Evolutionary conservation across 2,113 vertebrate species (phyloP).

Genomic region (Cryptomyrus ogoouensis): DNA sequence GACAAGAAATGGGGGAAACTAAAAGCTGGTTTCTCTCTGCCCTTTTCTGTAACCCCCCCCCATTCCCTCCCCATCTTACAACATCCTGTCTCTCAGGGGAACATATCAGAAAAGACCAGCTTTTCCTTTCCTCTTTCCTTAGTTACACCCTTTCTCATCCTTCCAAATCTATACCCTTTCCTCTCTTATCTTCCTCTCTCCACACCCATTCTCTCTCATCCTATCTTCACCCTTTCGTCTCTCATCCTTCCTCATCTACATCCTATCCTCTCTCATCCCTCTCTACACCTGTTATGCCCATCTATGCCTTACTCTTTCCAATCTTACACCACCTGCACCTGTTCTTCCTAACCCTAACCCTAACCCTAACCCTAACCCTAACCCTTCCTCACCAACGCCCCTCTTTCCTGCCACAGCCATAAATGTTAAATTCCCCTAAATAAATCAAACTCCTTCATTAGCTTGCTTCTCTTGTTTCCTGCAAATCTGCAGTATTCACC

Average conservation of each 20-base stretch:
- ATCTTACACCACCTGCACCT: not conserved
- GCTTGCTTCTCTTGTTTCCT: not conserved
- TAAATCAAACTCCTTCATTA: not conserved
- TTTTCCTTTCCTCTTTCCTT: not conserved
- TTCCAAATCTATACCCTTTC: not conserved
- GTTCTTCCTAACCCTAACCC: not conserved
- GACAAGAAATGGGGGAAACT: constrained; percentile 30
- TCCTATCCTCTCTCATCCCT: not conserved
- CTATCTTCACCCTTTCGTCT: too few relatives aligned
- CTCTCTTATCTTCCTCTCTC: not conserved
- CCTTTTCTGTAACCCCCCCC: constrained; percentile 22
- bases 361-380: too few relatives aligned
- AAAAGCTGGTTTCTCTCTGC: not conserved
- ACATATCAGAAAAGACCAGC: constrained; percentile 47
- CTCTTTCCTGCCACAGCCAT: not conserved
- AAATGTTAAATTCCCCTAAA: not conserved
- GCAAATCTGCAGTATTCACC: not conserved
- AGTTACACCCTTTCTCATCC: not conserved
- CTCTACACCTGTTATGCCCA: not conserved
- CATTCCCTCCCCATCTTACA: constrained; percentile 40
- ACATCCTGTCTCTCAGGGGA: constrained; percentile 67
- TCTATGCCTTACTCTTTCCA: not conserved
- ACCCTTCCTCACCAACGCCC: not conserved
- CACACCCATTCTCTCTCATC: not conserved
- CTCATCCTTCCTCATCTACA: not conserved